Conservation (phyloP, 2,113 vertebrate genomes). For the Amazona vittata region DNA sequence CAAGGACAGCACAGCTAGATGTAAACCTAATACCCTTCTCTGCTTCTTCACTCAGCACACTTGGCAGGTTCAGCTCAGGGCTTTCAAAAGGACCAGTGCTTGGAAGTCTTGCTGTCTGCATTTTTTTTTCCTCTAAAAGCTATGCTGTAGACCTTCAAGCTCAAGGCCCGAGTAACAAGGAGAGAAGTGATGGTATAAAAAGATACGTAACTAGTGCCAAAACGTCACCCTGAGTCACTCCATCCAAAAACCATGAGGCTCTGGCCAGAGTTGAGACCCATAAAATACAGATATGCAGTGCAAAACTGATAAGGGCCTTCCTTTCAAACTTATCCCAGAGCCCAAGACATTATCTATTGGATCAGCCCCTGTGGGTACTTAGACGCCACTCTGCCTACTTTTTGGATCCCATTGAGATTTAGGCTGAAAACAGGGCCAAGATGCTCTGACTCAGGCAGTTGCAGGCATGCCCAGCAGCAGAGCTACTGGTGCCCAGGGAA, state of each 20-base stretch:
- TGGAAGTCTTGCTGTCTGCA: not conserved
- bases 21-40: not conserved
- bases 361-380: conserved; percentile 20
- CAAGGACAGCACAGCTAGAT: not conserved
- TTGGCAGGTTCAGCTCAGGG: not conserved
- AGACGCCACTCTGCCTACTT: conserved; percentile 64
- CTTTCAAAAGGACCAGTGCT: not conserved
- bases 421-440: conserved; percentile 43
- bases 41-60: not conserved
- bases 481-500: not conserved
- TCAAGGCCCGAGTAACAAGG: not conserved
- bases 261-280: not conserved
- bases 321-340: conserved; percentile 30
- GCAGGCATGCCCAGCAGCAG: conserved; percentile 54
- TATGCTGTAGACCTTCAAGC: not conserved
- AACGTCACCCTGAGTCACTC: not conserved
- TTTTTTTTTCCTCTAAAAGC: not conserved
- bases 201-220: not conserved
- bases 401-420: conserved; percentile 34
- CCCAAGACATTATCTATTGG: conserved; percentile 21
- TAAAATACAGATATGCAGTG: not conserved
- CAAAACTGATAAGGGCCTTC: conserved; percentile 33
- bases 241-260: not conserved
- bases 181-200: not conserved
- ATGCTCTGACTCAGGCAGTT: conserved; percentile 44